A percentile compares a stretch with the other conserved stretches of the same genome.
phyloP scores from a whole-genome alignment of 2,888 invertebrate genomes.

The Reticulitermes lucifugus region DNA sequence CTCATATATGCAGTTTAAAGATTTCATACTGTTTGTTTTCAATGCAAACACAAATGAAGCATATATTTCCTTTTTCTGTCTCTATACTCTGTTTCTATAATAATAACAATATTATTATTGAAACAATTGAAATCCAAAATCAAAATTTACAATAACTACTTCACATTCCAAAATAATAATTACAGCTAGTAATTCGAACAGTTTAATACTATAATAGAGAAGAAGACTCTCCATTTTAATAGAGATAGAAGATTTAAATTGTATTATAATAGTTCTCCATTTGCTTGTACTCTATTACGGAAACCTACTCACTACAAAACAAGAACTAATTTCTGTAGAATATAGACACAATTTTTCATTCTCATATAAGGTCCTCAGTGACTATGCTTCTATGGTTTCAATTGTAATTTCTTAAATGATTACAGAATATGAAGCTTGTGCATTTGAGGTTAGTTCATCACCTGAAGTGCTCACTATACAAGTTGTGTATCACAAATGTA shows the following conservation, averaged over 20 bases:
- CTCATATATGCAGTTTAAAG: background rate
- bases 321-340: background rate
- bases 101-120: background rate
- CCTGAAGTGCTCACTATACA: background rate
- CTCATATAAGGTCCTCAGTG: too few species aligned
- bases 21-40: background rate
- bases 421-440: background rate
- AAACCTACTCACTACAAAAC: background rate
- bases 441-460: background rate
- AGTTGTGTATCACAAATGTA: background rate
- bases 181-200: background rate
- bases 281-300: background rate
- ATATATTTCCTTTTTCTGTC: background rate
- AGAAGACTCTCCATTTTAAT: background rate
- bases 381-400: background rate
- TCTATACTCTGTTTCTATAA: background rate
- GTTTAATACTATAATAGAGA: background rate
- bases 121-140: background rate
- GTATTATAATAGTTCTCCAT: too few species aligned
- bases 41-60: background rate
- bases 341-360: too few species aligned
- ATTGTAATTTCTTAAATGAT: background rate
- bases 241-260: background rate
- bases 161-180: background rate
- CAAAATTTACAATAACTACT: constrained; percentile 13